Base-by-base conservation (phyloP, 2,888 invertebrate species). In the Camptogramma bilineatum region DNA sequence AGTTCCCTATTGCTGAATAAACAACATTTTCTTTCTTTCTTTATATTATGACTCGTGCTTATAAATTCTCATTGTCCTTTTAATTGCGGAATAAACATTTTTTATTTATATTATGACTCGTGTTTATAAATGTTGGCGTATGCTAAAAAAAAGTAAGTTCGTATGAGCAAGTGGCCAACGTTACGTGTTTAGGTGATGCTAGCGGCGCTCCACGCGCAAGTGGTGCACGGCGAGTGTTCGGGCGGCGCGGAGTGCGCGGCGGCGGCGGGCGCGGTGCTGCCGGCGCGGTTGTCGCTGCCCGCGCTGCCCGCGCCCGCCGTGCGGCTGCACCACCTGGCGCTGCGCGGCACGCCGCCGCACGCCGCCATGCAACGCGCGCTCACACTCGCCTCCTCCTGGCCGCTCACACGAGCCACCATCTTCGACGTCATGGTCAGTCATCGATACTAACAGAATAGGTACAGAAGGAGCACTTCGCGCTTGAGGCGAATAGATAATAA, bases 181-280 rank as follows among this genome's bases (percentile, higher is more conserved):
- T n/a, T n/a, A n/a, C n/a, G n/a, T n/a, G n/a, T n/a, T n/a, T n/a
- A 97, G 97, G 97, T 98, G 87, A 98, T 98, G 97, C 88, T 99
- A 62, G 97, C 98, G 52, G 98, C 99, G 18, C 94, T 99, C 52
- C 98, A 98, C 94, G 97, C 98, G 47, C 99, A 99, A 87, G 94
- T 98, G 34, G 98, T 98, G 85, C 94, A 97, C 70, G 97, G 98
- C 39, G 98, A 98, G 89, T 97, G 96, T 79, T 88, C 93, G 44
- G 96, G 96, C 74, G 93, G 95, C 54, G 94, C 94, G 78, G 95
- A 96, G 82, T 94, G 94, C 73, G 94, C 94, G 74, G 96, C 96
- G 70, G 96, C 97, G 18, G 95, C 96, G 52, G 96, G 97, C 83
- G 97, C 97, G 78, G 88, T 90, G 73, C 94, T 99, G 75, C 97